Base-by-base conservation (phyloP, 2,888 invertebrate genomes). In the Acholoe squamosa region DNA sequence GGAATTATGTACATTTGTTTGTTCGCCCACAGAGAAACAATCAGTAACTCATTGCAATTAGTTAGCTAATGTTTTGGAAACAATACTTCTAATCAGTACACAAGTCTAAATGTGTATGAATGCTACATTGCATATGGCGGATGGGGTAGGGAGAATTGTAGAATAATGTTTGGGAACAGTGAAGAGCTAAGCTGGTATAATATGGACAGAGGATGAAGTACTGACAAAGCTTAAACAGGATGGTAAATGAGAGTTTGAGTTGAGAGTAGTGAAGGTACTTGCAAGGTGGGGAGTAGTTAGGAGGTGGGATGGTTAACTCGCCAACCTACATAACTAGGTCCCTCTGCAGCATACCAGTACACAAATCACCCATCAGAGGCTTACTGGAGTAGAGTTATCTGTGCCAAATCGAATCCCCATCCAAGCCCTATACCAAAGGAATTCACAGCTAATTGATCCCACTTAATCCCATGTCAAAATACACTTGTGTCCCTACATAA, bases 291-390 rank as follows among this genome's bases (percentile, higher is more conserved):
- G 71, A 28, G 71, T 28, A 14, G 71, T 14, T 25, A 25, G 31
- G 71, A 28, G 7, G 71, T 28, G 3, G 28, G 71, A 16, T 28
- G 71, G 71, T 14, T n/a, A 14, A 22, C 71, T 71, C 31, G 3
- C 14, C 71, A 71, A 71, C 71, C 71, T 25, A 28, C 71, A 71
- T 71, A 71, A 71, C 71, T 71, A 71, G 71, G 28, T 28, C 71
- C 71, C 31, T 28, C 71, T 28, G 25, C 71, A 14, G 14, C 71
- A 71, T 28, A 71, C 71, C 31, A 28, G 14, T 28, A 71, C 28
- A 71, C 71, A n/a, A 28, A 71, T 71, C 71, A n/a, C 31, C 71
- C 25, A 71, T n/a, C 61, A 61, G 43, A 43, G 43, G 61, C 61
- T n/a, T 19, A 3, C 61, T 61, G 22, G 43, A 3, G 12, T 61